Conservation (phyloP, 2,797 vertebrate genomes). For the Hippopotamyrus pictus region DNA sequence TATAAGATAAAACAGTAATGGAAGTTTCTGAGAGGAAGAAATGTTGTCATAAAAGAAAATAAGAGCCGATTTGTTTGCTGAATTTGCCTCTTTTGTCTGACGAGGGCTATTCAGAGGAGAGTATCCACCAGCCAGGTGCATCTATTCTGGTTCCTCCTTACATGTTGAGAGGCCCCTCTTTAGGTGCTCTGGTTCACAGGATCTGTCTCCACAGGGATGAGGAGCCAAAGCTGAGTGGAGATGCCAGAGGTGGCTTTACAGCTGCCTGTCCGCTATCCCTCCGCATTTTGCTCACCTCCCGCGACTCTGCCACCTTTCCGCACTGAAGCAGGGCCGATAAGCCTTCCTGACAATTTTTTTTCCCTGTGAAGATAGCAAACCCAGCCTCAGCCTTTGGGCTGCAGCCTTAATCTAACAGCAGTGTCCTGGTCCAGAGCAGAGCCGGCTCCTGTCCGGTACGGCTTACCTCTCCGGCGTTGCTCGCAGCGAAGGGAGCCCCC, state of each 20-base stretch:
- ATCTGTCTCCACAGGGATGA: background rate
- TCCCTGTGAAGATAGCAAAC: background rate
- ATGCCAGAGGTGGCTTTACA: constrained; percentile 1
- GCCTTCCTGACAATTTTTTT: constrained; percentile 5
- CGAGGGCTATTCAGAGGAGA: background rate
- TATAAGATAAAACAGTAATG: background rate
- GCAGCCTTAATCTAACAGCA: background rate
- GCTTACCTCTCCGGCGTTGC: background rate
- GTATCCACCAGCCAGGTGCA: background rate
- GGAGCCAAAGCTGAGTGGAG: background rate
- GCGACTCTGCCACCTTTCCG: background rate
- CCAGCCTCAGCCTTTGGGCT: background rate
- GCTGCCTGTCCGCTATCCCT: background rate
- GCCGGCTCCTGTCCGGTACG: background rate
- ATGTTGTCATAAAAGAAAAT: background rate
- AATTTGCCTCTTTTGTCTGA: background rate
- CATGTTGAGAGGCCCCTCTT: background rate
- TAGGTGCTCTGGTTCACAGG: background rate
- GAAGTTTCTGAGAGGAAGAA: background rate
- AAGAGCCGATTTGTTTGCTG: background rate
- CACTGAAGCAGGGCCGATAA: background rate
- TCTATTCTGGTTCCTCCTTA: background rate
- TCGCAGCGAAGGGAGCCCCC: background rate
- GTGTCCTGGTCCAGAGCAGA: background rate
- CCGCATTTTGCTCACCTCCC: background rate